These are phyloP conservation scores for Drosophila prolongata DNA, from an alignment of 2,888 invertebrate species.

Conservation along the genomic window DNA sequence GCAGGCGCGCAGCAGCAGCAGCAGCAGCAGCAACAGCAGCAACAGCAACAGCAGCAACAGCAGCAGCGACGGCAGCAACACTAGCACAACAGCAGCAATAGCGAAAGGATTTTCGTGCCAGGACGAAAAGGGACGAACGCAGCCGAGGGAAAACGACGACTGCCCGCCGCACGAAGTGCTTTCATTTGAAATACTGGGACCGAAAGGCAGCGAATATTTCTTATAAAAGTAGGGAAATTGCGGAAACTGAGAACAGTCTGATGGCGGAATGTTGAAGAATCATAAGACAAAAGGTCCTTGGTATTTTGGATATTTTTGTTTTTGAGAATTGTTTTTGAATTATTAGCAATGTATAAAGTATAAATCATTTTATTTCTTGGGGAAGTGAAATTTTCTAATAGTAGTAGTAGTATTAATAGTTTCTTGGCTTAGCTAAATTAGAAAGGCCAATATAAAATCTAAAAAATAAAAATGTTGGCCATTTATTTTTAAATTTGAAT, in stretches of 20 bases:
- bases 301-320: too few relatives aligned
- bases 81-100: constrained; percentile 8
- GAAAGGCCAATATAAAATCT: too few relatives aligned
- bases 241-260: neutral
- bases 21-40: constrained; percentile 24
- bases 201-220: neutral
- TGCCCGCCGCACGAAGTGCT: neutral
- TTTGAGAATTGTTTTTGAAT: too few relatives aligned
- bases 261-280: too few relatives aligned
- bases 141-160: neutral
- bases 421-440: too few relatives aligned
- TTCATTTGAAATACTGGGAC: constrained; percentile 18
- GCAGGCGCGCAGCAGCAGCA: constrained; percentile 64
- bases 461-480: too few relatives aligned
- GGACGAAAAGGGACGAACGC: constrained; percentile 2
- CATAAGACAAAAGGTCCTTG: too few relatives aligned
- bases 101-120: constrained; percentile 12
- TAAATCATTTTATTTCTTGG: too few relatives aligned
- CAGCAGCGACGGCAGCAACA: constrained; percentile 15
- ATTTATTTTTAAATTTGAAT: too few relatives aligned
- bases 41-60: constrained; percentile 13
- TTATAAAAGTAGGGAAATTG: neutral
- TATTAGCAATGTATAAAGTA: too few relatives aligned
- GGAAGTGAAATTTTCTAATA: too few relatives aligned
- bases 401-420: too few relatives aligned